phyloP scores from a whole-genome alignment of 2,797 vertebrate genomes.

The Parotocinclus haroldoi region DNA sequence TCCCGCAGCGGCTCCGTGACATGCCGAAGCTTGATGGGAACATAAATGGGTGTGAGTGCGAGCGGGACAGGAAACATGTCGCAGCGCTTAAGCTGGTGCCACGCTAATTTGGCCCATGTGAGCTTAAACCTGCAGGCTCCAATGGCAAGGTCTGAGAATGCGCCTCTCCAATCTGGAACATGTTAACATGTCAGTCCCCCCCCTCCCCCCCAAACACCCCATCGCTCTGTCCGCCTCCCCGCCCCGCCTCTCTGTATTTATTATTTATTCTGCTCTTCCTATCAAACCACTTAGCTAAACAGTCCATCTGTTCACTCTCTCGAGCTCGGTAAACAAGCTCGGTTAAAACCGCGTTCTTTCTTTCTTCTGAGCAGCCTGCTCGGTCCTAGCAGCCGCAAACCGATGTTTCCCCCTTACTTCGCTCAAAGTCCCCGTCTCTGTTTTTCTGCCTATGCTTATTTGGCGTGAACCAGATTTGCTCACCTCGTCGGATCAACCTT shows the following conservation, averaged over 20 bases:
- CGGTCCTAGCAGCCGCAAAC: background rate
- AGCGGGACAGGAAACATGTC: conserved; percentile 2
- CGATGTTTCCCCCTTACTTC: background rate
- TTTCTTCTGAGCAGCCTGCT: background rate
- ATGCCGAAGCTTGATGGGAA: background rate
- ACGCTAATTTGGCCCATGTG: background rate
- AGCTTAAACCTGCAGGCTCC: background rate
- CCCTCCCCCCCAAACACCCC: too few relatives aligned
- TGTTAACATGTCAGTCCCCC: background rate
- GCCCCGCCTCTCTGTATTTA: background rate
- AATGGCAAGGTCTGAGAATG: background rate
- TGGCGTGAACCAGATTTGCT: background rate
- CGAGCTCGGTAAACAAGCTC: background rate
- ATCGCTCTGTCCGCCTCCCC: too few relatives aligned
- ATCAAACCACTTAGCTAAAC: background rate
- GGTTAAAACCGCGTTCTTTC: background rate
- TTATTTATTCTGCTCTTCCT: background rate
- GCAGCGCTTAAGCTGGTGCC: conserved; percentile 1
- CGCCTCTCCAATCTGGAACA: background rate
- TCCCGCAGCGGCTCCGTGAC: background rate
- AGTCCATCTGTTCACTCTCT: background rate
- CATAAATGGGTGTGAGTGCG: conserved; percentile 4
- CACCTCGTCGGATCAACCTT: background rate
- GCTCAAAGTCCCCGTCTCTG: background rate
- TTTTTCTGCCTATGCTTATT: background rate